These are phyloP conservation scores for Bombus sylvicola DNA, from an alignment of 1,140 invertebrate species.

Conservation along the genomic window DNA sequence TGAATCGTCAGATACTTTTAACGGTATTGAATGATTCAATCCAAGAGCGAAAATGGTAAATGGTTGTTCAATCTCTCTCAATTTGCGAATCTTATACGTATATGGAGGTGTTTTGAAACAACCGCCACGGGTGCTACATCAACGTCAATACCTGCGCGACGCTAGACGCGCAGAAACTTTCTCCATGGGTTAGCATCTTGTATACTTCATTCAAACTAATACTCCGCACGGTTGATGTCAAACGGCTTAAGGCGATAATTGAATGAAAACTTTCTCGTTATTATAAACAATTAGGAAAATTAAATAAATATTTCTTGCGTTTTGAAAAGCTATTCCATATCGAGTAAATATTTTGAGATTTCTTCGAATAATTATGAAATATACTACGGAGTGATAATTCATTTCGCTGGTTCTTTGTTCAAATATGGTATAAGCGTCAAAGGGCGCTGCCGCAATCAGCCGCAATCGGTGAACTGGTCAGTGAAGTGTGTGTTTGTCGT, in stretches of 20 bases:
- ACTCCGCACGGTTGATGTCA: slow-evolving; percentile 21
- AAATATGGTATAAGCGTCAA: slow-evolving; percentile 68
- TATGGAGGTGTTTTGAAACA: slow-evolving; percentile 52
- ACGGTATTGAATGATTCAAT: too few species aligned
- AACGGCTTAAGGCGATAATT: not conserved
- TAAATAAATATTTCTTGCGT: not conserved
- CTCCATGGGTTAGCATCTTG: slow-evolving; percentile 36
- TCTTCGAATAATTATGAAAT: not conserved
- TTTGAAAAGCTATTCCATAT: not conserved
- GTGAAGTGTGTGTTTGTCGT: slow-evolving; percentile 64
- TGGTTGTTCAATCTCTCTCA: not conserved
- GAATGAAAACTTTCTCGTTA: not conserved
- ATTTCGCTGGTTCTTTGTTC: slow-evolving; percentile 40
- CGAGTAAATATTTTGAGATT: not conserved
- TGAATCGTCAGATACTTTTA: not conserved
- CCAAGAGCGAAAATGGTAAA: not conserved
- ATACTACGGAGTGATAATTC: not conserved
- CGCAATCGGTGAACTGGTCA: slow-evolving; percentile 65
- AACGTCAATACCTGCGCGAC: slow-evolving; percentile 67
- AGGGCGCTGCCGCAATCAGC: slow-evolving; percentile 75
- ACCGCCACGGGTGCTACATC: slow-evolving; percentile 45
- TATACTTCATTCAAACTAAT: slow-evolving; percentile 60
- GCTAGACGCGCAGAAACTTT: slow-evolving; percentile 60
- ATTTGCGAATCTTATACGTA: slow-evolving; percentile 1
- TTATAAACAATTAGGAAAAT: not conserved